Evolutionary conservation across 1,140 invertebrate species (phyloP).

Genomic region (Forficula auricularia): DNA sequence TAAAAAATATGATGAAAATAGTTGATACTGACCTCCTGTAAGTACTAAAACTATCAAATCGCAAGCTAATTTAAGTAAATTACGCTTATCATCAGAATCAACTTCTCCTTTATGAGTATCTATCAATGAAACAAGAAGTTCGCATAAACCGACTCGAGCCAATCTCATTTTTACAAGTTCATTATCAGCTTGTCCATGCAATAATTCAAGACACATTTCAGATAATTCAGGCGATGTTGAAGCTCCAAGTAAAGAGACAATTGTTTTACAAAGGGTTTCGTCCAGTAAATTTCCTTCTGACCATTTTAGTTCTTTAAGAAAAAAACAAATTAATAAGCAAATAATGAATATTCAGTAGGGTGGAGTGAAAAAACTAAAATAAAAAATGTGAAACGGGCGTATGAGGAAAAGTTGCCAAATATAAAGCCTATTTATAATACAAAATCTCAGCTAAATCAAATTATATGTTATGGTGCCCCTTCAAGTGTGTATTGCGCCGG

Average conservation of each 20-base stretch:
- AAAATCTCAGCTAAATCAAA: no score
- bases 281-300: slow-evolving; percentile 26
- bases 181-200: slow-evolving; percentile 55
- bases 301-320: slow-evolving; percentile 5
- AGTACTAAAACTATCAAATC: slow-evolving; percentile 67
- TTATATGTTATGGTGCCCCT: no score
- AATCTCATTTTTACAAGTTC: slow-evolving; percentile 58
- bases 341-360: neutral
- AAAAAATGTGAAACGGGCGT: slow-evolving; percentile 29
- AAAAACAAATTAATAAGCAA: neutral
- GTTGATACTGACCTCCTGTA: slow-evolving; percentile 55
- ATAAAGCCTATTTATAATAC: slow-evolving; percentile 20
- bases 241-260: slow-evolving; percentile 39
- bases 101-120: slow-evolving; percentile 45
- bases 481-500: no score
- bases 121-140: slow-evolving; percentile 52
- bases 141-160: slow-evolving; percentile 53
- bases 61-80: slow-evolving; percentile 62
- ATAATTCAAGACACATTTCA: slow-evolving; percentile 53
- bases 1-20: no score
- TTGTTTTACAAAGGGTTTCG: slow-evolving; percentile 32
- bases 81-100: slow-evolving; percentile 47
- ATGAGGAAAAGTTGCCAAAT: slow-evolving; percentile 24
- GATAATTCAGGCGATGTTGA: slow-evolving; percentile 46
- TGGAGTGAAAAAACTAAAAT: neutral